A percentile compares a stretch with the other conserved stretches of the same genome.
phyloP scores from a whole-genome alignment of 1,140 invertebrate species.

The Tetranychus urticae region DNA sequence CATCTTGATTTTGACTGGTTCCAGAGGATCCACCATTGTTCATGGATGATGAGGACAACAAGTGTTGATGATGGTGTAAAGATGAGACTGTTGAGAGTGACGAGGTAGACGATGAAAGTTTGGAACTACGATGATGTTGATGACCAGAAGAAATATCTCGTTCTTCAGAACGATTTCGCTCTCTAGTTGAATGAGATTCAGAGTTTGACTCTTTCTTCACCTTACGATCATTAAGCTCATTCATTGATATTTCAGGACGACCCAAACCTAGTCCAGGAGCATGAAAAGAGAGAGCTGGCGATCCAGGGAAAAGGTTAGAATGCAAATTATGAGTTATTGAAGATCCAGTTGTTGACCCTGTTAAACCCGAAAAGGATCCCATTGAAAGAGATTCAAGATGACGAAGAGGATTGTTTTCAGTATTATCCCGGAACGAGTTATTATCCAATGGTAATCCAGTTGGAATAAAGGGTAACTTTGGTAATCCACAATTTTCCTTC shows the following conservation, averaged over 20 bases:
- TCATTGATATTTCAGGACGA: neutral
- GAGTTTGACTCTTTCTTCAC: neutral
- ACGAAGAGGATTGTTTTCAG: conserved; percentile 36
- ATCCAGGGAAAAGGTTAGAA: neutral
- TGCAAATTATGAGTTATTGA: neutral
- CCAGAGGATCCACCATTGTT: no score
- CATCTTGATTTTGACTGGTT: no score
- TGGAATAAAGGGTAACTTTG: no score
- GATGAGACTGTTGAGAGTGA: no score
- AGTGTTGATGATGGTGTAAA: no score
- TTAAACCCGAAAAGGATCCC: conserved; percentile 37
- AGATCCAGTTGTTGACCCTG: conserved; percentile 2
- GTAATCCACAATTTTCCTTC: no score
- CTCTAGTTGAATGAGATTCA: neutral
- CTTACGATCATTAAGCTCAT: neutral
- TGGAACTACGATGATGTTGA: conserved; percentile 1
- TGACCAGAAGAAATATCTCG: neutral
- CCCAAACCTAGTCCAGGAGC: conserved; percentile 14
- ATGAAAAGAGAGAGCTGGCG: conserved; percentile 12
- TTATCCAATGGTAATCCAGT: no score
- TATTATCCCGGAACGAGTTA: no score
- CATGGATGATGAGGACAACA: no score
- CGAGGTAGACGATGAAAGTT: neutral
- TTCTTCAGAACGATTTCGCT: neutral
- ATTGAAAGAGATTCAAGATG: conserved; percentile 54